Evolutionary conservation across 1,140 invertebrate species (phyloP).

Genomic region (Geopemphigus sp.): DNA sequence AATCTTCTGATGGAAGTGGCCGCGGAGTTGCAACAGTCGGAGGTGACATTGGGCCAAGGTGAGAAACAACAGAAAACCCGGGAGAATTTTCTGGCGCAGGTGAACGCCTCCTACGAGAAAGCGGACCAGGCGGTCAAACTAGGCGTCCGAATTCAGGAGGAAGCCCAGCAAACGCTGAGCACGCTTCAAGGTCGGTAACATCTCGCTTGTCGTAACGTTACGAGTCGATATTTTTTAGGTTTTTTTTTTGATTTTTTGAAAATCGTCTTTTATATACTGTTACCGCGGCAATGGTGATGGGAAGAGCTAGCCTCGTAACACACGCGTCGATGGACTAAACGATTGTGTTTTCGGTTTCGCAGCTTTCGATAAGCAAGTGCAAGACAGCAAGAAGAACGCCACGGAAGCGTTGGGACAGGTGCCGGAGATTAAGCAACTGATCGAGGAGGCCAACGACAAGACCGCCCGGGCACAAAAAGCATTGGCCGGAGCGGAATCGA

Average conservation of each 20-base stretch:
- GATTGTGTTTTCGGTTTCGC: slow-evolving; percentile 9
- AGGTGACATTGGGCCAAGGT: slow-evolving; percentile 60
- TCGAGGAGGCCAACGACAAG: slow-evolving; percentile 65
- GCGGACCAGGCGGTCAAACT: slow-evolving; percentile 78
- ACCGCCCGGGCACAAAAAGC: slow-evolving; percentile 61
- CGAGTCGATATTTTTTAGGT: no score
- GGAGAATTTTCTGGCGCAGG: slow-evolving; percentile 67
- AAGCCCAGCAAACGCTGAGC: slow-evolving; percentile 81
- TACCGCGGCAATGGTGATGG: no score
- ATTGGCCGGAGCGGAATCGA: slow-evolving; percentile 69
- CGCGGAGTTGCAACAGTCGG: slow-evolving; percentile 59
- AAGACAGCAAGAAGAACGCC: slow-evolving; percentile 68
- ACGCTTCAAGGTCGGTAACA: slow-evolving; percentile 76
- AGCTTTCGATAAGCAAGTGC: slow-evolving; percentile 88
- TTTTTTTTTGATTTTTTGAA: no score
- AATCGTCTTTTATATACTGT: no score
- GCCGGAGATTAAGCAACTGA: slow-evolving; percentile 62
- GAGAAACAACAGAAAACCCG: slow-evolving; percentile 63
- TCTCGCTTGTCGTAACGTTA: no score
- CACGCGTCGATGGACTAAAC: no score
- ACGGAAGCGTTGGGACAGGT: slow-evolving; percentile 65
- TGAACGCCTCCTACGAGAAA: slow-evolving; percentile 68
- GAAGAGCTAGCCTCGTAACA: no score
- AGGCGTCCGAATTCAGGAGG: slow-evolving; percentile 79
- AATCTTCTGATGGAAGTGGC: slow-evolving; percentile 63